These are phyloP conservation scores for Tromatobia lineatoria DNA, from an alignment of 2,888 invertebrate genomes.

Conservation along the genomic window DNA sequence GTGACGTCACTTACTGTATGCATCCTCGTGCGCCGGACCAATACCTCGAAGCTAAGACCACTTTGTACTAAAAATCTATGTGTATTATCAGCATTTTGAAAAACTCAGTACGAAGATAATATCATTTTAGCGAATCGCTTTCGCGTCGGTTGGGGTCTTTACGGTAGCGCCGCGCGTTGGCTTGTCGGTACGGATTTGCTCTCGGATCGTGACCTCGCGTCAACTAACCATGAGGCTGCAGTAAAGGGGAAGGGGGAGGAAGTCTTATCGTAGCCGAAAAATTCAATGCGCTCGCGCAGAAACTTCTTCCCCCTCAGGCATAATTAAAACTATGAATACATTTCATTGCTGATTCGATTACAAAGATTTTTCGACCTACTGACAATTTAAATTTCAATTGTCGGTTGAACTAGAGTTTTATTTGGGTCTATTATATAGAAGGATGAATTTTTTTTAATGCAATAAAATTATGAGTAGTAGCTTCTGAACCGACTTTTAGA, in stretches of 20 bases:
- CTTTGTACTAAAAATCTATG: slow-evolving; percentile 6
- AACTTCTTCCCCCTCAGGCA: background rate
- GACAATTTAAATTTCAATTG: background rate
- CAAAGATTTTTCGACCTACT: background rate
- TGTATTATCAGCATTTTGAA: background rate
- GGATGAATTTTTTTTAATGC: too few species aligned
- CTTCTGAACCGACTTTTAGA: too few species aligned
- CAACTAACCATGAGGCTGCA: background rate
- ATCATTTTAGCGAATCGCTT: slow-evolving; percentile 4
- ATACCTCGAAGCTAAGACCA: slow-evolving; percentile 7
- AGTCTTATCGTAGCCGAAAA: slow-evolving; percentile 12
- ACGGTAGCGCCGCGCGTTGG: background rate
- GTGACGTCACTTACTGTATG: slow-evolving; percentile 77
- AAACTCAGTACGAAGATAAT: background rate
- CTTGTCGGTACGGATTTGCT: background rate
- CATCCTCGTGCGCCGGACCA: slow-evolving; percentile 51
- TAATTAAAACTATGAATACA: background rate
- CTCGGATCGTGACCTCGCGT: slow-evolving; percentile 11
- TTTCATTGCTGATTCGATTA: background rate
- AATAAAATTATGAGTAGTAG: too few species aligned
- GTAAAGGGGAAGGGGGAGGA: background rate
- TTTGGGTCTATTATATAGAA: background rate
- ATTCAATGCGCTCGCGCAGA: slow-evolving; percentile 35
- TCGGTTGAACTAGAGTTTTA: background rate
- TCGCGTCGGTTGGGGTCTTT: background rate